Evolutionary conservation across 35 echinoderm and acorn worm genomes (phyloP).

Genomic region (Apostichopus californicus): DNA sequence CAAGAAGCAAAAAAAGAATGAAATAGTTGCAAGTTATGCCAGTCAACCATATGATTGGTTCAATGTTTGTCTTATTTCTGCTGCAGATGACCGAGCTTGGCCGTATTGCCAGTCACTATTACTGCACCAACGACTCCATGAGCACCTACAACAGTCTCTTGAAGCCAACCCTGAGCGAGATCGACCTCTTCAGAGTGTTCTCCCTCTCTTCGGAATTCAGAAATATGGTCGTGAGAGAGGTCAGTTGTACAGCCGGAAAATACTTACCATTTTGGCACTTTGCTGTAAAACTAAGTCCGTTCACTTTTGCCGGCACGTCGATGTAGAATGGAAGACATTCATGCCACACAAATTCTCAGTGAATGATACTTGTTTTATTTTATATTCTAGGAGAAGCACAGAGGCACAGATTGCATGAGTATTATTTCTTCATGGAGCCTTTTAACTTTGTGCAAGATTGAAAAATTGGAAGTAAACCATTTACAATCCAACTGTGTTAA

Average conservation of each 20-base stretch:
- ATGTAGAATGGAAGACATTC: too few relatives aligned
- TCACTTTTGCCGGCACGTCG: too few relatives aligned
- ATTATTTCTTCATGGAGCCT: conserved; percentile 6
- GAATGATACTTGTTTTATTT: too few relatives aligned
- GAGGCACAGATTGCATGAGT: background rate
- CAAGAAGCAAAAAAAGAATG: too few relatives aligned
- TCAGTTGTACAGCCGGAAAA: background rate
- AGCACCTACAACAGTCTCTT: conserved; percentile 94
- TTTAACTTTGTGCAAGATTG: background rate
- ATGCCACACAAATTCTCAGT: too few relatives aligned
- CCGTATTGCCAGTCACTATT: conserved; percentile 98
- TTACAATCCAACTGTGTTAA: background rate
- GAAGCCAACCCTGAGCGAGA: conserved; percentile 95
- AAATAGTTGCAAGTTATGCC: too few relatives aligned
- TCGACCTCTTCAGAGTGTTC: conserved; percentile 95
- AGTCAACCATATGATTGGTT: too few relatives aligned
- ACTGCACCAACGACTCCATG: conserved; percentile 97
- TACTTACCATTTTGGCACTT: too few relatives aligned
- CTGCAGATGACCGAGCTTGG: conserved; percentile 92
- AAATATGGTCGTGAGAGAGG: conserved; percentile 98
- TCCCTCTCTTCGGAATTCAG: conserved; percentile 95
- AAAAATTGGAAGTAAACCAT: background rate
- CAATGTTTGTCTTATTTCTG: background rate
- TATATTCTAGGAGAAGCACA: background rate
- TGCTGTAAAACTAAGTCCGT: too few relatives aligned